Evolutionary conservation across 1,140 invertebrate genomes (phyloP).

Genomic region (Calycopis cecrops): DNA sequence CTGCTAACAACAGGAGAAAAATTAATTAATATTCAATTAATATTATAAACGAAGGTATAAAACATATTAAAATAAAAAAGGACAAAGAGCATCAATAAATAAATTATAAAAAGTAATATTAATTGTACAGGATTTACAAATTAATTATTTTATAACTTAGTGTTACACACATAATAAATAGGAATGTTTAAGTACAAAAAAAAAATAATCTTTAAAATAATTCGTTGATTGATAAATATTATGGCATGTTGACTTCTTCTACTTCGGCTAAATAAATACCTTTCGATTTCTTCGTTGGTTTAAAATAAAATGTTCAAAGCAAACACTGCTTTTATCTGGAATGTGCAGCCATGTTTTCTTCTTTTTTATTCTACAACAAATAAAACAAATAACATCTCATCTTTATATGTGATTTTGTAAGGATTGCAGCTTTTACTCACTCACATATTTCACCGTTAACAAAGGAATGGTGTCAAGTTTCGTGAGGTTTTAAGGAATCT

Average conservation of each 20-base stretch:
- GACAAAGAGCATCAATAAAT: neutral
- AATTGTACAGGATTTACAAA: neutral
- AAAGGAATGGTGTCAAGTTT: neutral
- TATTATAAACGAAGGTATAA: neutral
- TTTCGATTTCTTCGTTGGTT: neutral
- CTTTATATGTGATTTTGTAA: no score
- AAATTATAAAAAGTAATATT: constrained; percentile 2
- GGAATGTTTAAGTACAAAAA: constrained; percentile 10
- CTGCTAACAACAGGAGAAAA: neutral
- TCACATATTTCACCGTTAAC: no score
- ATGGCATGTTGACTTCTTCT: neutral
- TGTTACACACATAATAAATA: constrained; percentile 10
- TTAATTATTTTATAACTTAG: constrained; percentile 1
- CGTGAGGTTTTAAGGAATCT: neutral
- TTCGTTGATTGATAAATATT: constrained; percentile 2
- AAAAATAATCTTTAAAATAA: constrained; percentile 1
- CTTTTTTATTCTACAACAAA: neutral
- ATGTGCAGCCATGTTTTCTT: no score
- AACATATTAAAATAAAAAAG: neutral
- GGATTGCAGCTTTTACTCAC: no score
- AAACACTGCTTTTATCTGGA: no score
- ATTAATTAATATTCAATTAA: neutral
- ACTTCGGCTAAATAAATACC: constrained; percentile 2
- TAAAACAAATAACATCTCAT: neutral
- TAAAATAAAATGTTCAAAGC: no score